Conservation (phyloP, 2,113 vertebrate genomes). For the Pollimyrus isidori region DNA sequence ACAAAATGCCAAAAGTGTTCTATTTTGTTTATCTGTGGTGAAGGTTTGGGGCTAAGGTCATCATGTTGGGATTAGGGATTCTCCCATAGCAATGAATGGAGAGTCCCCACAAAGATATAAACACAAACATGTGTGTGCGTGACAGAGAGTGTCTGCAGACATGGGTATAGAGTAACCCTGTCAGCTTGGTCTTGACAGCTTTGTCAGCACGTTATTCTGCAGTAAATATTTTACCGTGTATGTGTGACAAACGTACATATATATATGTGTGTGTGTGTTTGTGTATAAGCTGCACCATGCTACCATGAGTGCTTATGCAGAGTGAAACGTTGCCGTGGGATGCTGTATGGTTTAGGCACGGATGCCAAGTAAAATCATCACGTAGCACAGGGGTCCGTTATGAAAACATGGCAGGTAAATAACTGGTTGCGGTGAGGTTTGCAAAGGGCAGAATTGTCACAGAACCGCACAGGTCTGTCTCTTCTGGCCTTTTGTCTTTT, state of each 20-base stretch:
- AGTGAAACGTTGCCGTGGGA: neutral
- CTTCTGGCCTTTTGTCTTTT: neutral
- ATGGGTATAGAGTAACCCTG: neutral
- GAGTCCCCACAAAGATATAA: neutral
- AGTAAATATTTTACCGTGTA: neutral
- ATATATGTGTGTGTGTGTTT: no score
- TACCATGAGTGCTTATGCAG: neutral
- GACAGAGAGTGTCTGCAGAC: neutral
- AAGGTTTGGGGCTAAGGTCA: no score
- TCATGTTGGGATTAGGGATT: neutral
- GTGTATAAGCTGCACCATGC: neutral
- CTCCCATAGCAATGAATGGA: neutral
- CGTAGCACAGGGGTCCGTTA: neutral
- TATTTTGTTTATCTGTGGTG: no score
- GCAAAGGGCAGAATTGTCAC: neutral
- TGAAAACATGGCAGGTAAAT: neutral
- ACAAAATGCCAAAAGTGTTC: no score
- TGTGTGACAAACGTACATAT: no score
- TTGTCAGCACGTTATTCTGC: neutral
- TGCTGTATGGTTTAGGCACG: neutral
- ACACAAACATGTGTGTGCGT: neutral
- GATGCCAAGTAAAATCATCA: neutral
- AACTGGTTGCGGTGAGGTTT: neutral
- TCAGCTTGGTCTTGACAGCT: neutral
- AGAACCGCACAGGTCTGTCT: neutral